These are phyloP conservation scores for Ahaetulla prasina DNA, from an alignment of 2,113 vertebrate genomes.

Conservation along the genomic window DNA sequence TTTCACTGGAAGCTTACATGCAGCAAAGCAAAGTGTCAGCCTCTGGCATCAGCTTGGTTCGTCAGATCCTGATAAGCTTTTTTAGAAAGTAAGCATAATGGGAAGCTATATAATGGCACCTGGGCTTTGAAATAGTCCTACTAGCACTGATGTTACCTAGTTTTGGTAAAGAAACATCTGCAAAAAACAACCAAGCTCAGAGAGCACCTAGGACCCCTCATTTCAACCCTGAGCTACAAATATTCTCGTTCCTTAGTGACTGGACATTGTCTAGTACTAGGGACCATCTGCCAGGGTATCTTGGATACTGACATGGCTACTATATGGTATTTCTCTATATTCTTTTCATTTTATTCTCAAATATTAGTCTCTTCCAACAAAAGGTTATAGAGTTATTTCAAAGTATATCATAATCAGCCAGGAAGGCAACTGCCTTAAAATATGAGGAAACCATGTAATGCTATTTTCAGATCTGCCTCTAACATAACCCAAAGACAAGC, in stretches of 20 bases:
- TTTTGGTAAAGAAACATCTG: not conserved
- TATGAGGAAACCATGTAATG: not conserved
- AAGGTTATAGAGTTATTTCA: not conserved
- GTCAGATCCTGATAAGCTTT: not conserved
- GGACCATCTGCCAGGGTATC: not conserved
- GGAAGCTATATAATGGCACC: not conserved
- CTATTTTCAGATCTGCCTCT: not conserved
- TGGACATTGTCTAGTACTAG: not conserved
- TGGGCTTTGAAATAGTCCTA: not conserved
- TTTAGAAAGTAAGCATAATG: not conserved
- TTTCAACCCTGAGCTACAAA: not conserved
- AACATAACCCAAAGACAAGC: not conserved
- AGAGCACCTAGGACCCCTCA: not conserved
- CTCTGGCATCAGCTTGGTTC: not conserved
- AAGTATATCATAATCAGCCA: not conserved
- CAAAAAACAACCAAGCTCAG: not conserved
- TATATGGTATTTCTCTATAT: not conserved
- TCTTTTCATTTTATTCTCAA: not conserved
- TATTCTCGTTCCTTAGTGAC: not conserved
- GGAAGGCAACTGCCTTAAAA: not conserved
- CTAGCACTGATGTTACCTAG: not conserved
- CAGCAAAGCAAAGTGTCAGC: not conserved
- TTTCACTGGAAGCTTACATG: not conserved
- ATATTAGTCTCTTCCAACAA: not conserved
- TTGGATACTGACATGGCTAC: not conserved